Conservation (phyloP, 2,888 invertebrate genomes). For the Apamea monoglypha region DNA sequence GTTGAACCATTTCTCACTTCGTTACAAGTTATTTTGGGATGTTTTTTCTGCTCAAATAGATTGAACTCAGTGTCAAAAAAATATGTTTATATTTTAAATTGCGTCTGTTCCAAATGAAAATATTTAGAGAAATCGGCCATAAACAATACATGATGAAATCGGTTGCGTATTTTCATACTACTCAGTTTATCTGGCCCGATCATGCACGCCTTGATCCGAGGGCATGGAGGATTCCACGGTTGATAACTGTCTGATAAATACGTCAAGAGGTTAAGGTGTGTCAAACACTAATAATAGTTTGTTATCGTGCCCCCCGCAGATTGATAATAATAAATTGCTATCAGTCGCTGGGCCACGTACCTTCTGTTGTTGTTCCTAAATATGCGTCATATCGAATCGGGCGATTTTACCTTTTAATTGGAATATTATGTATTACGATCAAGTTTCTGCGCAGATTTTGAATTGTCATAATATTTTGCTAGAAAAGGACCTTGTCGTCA, state of each 20-base stretch:
- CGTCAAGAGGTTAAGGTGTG: constrained; percentile 63
- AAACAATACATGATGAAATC: constrained; percentile 53
- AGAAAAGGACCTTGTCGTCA: not conserved
- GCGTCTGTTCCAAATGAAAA: constrained; percentile 18
- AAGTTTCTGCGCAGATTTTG: constrained; percentile 12
- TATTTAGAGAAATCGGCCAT: constrained; percentile 11
- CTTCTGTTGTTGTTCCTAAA: constrained; percentile 42
- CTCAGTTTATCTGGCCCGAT: constrained; percentile 27
- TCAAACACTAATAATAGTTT: constrained; percentile 59
- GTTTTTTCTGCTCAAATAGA: constrained; percentile 2
- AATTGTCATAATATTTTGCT: constrained; percentile 2
- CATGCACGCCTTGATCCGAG: constrained; percentile 41
- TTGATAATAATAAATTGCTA: constrained; percentile 60
- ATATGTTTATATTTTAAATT: constrained; percentile 14
- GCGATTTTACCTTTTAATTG: constrained; percentile 5
- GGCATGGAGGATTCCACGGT: constrained; percentile 60
- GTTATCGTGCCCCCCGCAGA: constrained; percentile 65
- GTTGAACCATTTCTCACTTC: not conserved
- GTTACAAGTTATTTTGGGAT: not conserved
- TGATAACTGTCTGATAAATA: constrained; percentile 50
- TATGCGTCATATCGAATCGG: constrained; percentile 27
- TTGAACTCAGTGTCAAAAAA: not conserved
- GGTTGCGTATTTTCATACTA: constrained; percentile 38
- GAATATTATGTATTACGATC: not conserved
- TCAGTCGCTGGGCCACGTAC: constrained; percentile 46